Evolutionary conservation across 2,113 vertebrate genomes (phyloP), one percentile per base, ranked within the genome.

Genomic region (Hemicordylus capensis): DNA sequence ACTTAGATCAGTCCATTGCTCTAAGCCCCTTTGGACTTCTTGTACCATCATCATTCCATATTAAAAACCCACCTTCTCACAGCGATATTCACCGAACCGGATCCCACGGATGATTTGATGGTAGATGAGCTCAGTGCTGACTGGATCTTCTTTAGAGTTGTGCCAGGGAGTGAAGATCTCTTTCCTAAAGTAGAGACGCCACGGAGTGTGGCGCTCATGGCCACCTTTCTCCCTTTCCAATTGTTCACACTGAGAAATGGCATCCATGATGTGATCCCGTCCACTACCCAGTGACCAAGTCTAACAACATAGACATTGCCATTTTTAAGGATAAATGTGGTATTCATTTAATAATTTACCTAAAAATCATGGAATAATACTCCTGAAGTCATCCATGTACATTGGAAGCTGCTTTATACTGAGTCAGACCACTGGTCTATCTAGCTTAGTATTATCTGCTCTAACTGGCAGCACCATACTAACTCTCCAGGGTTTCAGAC

Each of bases 81-180:
- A 97, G 77, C 93, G 96, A 89, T 98, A 99, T 90, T 99, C 99
- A 66, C 98, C 97, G 3, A 92, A 97, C 70, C 97, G 96, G 72
- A 99, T 87, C 4, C 99, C 98, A 0, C 97, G 97, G 83, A 99
- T 94, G 89, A 99, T 83, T 92, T 99, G 99, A 87, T 88, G 96
- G 94, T 99, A 99, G 79, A 99, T 98, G 90, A 99, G 98, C 31
- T 98, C 96, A 0, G 98, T 99, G 96, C 98, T 98, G 90, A 97
- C 54, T 0, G 95, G 89, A 89, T 99, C 99, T 84, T 97, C 93
- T 9, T 22, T 91, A 92, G 97, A 97, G 94, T 97, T 95, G 37
- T 99, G 99, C 99, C 99, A 99, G 0, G 99, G 98, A 0, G 97
- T 97, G 92, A 99, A 99, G 93, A 99, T 95, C 90, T 99, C 98